These are phyloP conservation scores for Leptopterna dolabrata DNA, from an alignment of 2,888 invertebrate genomes.

Conservation along the genomic window DNA sequence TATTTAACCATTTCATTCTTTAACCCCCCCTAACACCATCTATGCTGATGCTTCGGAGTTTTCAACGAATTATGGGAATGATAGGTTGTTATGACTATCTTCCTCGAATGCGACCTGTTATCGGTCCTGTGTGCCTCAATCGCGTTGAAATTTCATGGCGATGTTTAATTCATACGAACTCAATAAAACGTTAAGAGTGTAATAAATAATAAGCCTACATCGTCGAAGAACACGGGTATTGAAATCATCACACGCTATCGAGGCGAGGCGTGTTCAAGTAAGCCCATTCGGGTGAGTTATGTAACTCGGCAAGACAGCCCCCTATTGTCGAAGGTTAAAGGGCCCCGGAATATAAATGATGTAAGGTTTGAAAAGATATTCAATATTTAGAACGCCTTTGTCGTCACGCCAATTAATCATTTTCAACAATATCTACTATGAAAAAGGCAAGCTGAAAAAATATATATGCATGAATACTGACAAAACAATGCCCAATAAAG, in stretches of 20 bases:
- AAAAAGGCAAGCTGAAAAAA: not conserved
- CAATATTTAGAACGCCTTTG: conserved; percentile 27
- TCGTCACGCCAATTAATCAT: conserved; percentile 15
- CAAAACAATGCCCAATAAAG: not conserved
- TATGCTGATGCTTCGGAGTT: too few relatives aligned
- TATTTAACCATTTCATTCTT: too few relatives aligned
- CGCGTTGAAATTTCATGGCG: too few relatives aligned
- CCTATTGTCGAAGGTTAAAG: conserved; percentile 12
- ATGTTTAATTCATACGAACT: too few relatives aligned
- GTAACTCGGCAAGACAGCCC: conserved; percentile 3
- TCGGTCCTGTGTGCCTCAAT: too few relatives aligned
- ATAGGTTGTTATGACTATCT: too few relatives aligned
- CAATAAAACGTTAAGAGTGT: not conserved
- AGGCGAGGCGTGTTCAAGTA: not conserved
- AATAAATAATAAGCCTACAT: not conserved
- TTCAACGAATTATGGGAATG: too few relatives aligned
- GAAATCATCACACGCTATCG: conserved; percentile 22
- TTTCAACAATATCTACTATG: not conserved
- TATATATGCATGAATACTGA: not conserved
- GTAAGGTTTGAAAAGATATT: conserved; percentile 11
- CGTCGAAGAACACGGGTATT: conserved; percentile 16
- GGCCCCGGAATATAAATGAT: conserved; percentile 12
- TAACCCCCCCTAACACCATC: too few relatives aligned
- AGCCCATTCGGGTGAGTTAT: conserved; percentile 16
- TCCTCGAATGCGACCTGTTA: too few relatives aligned